Conservation (phyloP, 2,888 invertebrate genomes). For the Pardosa pseudoannulata region DNA sequence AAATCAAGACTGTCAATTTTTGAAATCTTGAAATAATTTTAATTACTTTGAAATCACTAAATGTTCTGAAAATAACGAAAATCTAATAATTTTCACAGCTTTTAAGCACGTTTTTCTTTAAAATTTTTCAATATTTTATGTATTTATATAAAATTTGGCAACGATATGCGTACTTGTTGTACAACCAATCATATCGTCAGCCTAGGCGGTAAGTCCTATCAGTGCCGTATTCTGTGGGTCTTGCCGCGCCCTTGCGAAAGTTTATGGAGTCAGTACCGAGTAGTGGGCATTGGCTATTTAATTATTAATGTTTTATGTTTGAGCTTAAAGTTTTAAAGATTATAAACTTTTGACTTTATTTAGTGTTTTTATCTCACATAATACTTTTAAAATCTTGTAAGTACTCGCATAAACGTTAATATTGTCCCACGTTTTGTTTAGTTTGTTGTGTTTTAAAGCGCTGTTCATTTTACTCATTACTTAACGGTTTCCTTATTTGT, state of each 20-base stretch:
- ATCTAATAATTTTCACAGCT: too few species aligned
- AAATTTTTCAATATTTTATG: too few species aligned
- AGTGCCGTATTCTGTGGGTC: slow-evolving; percentile 20
- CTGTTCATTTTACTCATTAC: neutral
- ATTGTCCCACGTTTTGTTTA: neutral
- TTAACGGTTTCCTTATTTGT: neutral
- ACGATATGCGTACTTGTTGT: neutral
- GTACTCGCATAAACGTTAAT: neutral
- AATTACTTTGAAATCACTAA: too few species aligned
- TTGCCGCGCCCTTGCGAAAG: slow-evolving; percentile 27
- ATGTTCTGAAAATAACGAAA: too few species aligned
- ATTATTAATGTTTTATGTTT: neutral
- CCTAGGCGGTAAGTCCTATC: slow-evolving; percentile 20
- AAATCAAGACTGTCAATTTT: too few species aligned
- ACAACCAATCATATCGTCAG: slow-evolving; percentile 10
- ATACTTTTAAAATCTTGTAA: slow-evolving; percentile 1
- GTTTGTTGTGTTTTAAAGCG: neutral
- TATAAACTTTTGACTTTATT: slow-evolving; percentile 2
- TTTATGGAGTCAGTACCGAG: neutral
- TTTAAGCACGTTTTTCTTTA: too few species aligned
- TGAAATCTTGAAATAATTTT: too few species aligned
- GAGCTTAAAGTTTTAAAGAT: neutral
- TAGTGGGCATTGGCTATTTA: slow-evolving; percentile 3
- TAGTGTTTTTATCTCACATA: neutral
- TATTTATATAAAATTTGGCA: too few species aligned